Conservation (phyloP, 1,140 invertebrate genomes). For the Zaprionus inermis region DNA sequence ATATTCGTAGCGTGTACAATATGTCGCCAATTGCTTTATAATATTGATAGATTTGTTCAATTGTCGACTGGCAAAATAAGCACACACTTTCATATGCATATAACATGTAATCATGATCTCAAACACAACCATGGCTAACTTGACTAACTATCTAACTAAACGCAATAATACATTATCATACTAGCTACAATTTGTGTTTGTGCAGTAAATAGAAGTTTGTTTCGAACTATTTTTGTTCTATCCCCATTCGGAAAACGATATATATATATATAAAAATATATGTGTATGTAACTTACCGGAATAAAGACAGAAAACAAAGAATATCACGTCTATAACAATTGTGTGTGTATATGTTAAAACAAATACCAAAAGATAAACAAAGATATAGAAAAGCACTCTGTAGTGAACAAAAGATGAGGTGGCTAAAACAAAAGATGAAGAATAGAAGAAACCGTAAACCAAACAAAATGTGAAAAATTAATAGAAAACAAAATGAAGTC, state of each 20-base stretch:
- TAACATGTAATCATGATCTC: conserved; percentile 1
- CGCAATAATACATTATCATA: conserved; percentile 26
- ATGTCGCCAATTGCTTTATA: conserved; percentile 72
- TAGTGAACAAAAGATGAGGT: conserved; percentile 21
- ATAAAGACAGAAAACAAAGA: conserved; percentile 29
- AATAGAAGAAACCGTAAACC: neutral
- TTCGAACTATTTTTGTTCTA: conserved; percentile 57
- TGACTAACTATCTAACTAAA: conserved; percentile 40
- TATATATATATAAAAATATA: conserved; percentile 18
- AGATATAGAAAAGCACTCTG: conserved; percentile 23
- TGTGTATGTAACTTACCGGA: conserved; percentile 40
- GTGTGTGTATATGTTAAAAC: conserved; percentile 55
- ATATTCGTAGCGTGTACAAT: conserved; percentile 79
- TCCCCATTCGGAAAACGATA: conserved; percentile 17
- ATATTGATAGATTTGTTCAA: conserved; percentile 64
- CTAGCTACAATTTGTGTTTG: conserved; percentile 28
- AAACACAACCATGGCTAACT: conserved; percentile 59
- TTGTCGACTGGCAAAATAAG: conserved; percentile 18
- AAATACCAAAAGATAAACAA: conserved; percentile 34
- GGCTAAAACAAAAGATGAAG: conserved; percentile 18
- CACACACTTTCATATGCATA: conserved; percentile 32
- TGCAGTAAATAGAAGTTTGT: conserved; percentile 58
- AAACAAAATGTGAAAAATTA: conserved; percentile 21
- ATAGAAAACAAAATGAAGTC: conserved; percentile 27
- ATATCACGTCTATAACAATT: conserved; percentile 44